Evolutionary conservation across 2,888 invertebrate genomes (phyloP), one percentile per base, ranked within the genome.

Genomic region (Teleiodes luculella): DNA sequence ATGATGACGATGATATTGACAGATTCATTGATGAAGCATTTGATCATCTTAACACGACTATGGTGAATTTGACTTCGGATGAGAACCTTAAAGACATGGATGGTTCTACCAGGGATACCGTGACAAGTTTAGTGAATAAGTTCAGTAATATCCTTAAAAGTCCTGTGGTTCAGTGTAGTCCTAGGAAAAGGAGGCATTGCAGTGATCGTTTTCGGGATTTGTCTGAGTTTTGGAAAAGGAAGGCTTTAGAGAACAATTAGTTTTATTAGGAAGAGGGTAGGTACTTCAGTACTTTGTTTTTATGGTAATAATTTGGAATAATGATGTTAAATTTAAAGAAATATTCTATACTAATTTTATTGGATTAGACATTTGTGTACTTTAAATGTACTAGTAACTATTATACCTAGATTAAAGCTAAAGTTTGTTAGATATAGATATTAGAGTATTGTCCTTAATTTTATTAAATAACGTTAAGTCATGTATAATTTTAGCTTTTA

Each of bases 1-100:
- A 60, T 37, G 72, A 78, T 28, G 65, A 67, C 13, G 80, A 78
- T 57, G 77, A 80, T 20, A 69, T 87, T 0, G 83, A 82, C 14
- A 71, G 66, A 16, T 85, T 70, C n/a, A 86, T 88, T 1, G 86
- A 87, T 56, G 85, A 86, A 57, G 83, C 85, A 0, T 84, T 88
- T 54, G 76, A 82, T 7, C 72, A 82, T 14, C 61, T 87, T 7
- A 76, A 76, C 57, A 67, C 72, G 0, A 78, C 80, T 0, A 62
- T 83, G 11, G 71, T 72, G 0, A 72, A 65, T 8, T 56, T 78
- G 11, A 64, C 72, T 0, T 56, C 60, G 2, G 43, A 13, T 13
- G 41, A 51, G 5, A 41, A 37, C 16, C n/a, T 48, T 4, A 33
- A 47, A 16, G 18, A 33, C 1, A 6, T 20, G 7, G 35, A 48